Evolutionary conservation across 2,113 vertebrate species (phyloP).

Genomic region (Helogale parvula): DNA sequence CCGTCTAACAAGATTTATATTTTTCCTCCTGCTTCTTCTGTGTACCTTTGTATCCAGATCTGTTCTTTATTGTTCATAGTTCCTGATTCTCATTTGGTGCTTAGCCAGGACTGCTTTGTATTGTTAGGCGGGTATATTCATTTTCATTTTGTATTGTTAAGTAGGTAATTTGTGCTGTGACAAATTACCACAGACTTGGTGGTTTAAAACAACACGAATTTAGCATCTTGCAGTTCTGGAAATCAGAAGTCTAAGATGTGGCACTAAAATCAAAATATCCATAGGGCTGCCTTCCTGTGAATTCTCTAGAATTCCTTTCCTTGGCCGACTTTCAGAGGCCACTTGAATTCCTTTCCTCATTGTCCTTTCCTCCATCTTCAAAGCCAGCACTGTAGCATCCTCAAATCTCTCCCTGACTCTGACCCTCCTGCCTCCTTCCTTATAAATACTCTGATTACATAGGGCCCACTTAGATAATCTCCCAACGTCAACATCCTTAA

Average conservation of each 20-base stretch:
- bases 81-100: background rate
- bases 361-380: too few species aligned
- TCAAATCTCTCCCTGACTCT: too few species aligned
- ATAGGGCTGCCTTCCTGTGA: too few species aligned
- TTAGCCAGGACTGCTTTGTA: background rate
- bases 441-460: background rate
- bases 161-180: background rate
- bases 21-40: background rate
- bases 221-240: too few species aligned
- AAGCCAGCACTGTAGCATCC: too few species aligned
- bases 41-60: background rate
- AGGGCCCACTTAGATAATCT: background rate
- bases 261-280: too few species aligned
- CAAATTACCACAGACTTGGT: too few species aligned
- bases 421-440: background rate
- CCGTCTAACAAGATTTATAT: background rate
- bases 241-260: too few species aligned
- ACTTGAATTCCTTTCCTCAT: too few species aligned
- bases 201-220: too few species aligned
- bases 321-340: too few species aligned
- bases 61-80: background rate
- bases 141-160: background rate
- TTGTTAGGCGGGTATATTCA: background rate
- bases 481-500: background rate
- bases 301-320: too few species aligned